phyloP scores from a whole-genome alignment of 2,888 invertebrate genomes.

The Epiblema foenella region DNA sequence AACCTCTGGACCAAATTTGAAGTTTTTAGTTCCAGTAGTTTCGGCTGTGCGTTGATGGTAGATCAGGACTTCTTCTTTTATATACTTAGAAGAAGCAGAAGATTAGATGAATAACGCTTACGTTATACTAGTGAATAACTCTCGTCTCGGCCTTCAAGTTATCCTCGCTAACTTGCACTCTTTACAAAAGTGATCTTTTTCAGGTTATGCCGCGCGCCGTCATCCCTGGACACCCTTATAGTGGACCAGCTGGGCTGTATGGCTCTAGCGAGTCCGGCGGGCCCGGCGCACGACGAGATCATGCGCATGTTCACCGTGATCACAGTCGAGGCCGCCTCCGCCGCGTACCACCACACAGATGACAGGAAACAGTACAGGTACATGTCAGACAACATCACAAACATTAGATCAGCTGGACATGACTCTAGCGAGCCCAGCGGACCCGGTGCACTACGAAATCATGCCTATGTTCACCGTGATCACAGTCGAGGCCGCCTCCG shows the following conservation, averaged over 20 bases:
- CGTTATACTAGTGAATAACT: too few species aligned
- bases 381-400: not conserved
- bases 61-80: too few species aligned
- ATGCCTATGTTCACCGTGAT: conserved; percentile 80
- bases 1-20: too few species aligned
- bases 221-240: conserved; percentile 96
- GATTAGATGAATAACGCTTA: too few species aligned
- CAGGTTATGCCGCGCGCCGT: conserved; percentile 95
- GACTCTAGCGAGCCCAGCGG: not conserved
- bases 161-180: not conserved
- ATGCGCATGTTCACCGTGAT: conserved; percentile 99
- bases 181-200: not conserved
- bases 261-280: conserved; percentile 96
- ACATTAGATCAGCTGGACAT: not conserved
- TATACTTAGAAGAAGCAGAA: too few species aligned
- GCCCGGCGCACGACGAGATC: conserved; percentile 95
- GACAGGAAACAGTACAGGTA: conserved; percentile 74
- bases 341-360: conserved; percentile 78
- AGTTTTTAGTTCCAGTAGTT: too few species aligned
- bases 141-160: not conserved
- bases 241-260: conserved; percentile 99
- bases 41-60: too few species aligned
- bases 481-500: conserved; percentile 95
- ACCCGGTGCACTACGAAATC: not conserved
- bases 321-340: conserved; percentile 95